Evolutionary conservation across 1,140 invertebrate genomes (phyloP), one percentile per base, ranked within the genome.

Genomic region (Asbolus verrucosus): DNA sequence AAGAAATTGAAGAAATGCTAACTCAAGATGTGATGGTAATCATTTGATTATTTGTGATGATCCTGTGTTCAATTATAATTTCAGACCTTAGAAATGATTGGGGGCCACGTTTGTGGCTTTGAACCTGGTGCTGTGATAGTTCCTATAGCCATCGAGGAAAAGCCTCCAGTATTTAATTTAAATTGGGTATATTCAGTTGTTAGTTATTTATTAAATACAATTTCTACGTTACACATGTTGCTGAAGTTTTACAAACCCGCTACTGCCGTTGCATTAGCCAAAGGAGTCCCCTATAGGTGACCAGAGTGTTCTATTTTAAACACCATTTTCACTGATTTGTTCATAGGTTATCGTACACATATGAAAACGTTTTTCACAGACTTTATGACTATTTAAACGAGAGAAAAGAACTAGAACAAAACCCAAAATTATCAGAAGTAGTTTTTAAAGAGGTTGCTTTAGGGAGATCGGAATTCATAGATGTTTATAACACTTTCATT

Each of bases 71-170:
- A 15, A 50, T 43, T 46, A 41, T 61, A 13, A 21, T 73, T 75
- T 65, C 69, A 79, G 78, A 67, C 74, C 33, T 75, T 78, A 65
- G 78, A 80, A 67, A 79, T 77, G 72, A 67, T 80, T 15, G 71
- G 75, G 21, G 78, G 75, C 15, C 60, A 74, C 11, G 39, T 79
- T 15, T 78, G 74, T 71, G 78, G 76, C 30, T 77, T 76, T 73
- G 72, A 76, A 41, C 46, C 70, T 39, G 38, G 67, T 66, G 65
- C 70, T 19, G 67, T 75, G 27, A 63, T 72, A 21, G 69, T 78
- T 36, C 76, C 76, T 14, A 73, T 79, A 41, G 63, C 73, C 24
- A 70, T 80, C 14, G 65, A 70, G 36, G 63, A 74, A 21, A 73
- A 75, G 62, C 79, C 78, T 54, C 6, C 67, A 11, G 13, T 73